Percentiles rank a stretch among this genome's conserved stretches.
Evolutionary conservation across 2,113 vertebrate species (phyloP).

Genomic region (Cinclus cinclus): DNA sequence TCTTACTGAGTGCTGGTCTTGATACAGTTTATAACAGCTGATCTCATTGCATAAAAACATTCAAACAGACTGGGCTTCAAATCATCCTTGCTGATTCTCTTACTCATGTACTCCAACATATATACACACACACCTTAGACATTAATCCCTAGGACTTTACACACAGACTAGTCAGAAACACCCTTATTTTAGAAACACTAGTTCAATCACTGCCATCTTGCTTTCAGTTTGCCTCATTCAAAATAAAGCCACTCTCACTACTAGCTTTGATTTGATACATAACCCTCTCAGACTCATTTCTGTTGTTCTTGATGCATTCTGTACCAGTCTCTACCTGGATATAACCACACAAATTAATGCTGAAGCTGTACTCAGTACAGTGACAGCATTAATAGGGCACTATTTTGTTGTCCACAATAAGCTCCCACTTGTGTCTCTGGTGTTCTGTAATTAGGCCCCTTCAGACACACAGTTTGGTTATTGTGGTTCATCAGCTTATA

Average conservation of each 20-base stretch:
- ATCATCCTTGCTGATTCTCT: not conserved
- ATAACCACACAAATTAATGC: not conserved
- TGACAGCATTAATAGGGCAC: conserved; percentile 24
- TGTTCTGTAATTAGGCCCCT: conserved; percentile 52
- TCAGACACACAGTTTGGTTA: conserved; percentile 43
- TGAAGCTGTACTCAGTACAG: not conserved
- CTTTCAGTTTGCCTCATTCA: conserved; percentile 14
- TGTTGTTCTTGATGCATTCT: not conserved
- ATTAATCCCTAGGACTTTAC: not conserved
- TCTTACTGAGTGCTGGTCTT: not conserved
- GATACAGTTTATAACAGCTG: not conserved
- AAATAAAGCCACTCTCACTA: not conserved
- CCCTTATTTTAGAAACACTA: not conserved
- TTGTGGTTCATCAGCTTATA: conserved; percentile 49
- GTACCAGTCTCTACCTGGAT: not conserved
- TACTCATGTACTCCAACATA: not conserved
- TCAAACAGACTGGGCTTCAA: not conserved
- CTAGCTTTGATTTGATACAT: not conserved
- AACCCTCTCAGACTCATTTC: not conserved
- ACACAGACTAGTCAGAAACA: not conserved
- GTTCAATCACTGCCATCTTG: conserved; percentile 20
- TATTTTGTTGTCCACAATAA: conserved; percentile 50
- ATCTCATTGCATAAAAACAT: not conserved
- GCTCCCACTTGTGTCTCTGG: conserved; percentile 28
- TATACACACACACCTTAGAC: not conserved